A percentile compares a stretch with the other conserved stretches of the same genome.
phyloP scores from a whole-genome alignment of 2,113 vertebrate genomes.

The Atractosteus spatula region DNA sequence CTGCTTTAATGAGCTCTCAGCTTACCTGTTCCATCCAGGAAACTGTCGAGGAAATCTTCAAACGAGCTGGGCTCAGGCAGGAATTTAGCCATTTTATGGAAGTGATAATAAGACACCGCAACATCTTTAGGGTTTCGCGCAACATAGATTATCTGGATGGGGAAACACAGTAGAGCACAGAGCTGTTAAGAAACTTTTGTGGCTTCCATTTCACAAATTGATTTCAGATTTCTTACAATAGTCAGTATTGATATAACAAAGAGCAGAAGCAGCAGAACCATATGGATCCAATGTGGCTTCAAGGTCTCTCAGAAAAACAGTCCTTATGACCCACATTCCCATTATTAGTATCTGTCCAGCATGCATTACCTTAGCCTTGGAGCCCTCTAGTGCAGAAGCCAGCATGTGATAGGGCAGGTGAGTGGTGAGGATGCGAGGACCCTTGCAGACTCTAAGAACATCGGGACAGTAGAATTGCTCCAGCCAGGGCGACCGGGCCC shows the following conservation, averaged over 20 bases:
- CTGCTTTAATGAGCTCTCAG: not conserved
- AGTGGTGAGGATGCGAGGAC: slow-evolving; percentile 69
- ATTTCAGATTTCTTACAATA: too few relatives aligned
- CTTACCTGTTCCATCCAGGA: slow-evolving; percentile 71
- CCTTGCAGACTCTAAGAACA: slow-evolving; percentile 26
- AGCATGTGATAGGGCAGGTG: slow-evolving; percentile 71
- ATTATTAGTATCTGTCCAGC: not conserved
- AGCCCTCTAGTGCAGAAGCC: slow-evolving; percentile 53
- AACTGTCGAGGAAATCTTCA: slow-evolving; percentile 59
- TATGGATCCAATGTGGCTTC: too few relatives aligned
- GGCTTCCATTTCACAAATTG: too few relatives aligned
- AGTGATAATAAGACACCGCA: slow-evolving; percentile 76
- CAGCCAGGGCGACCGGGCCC: slow-evolving; percentile 76
- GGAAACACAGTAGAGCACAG: not conserved
- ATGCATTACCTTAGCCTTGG: slow-evolving; percentile 67
- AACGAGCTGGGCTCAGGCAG: slow-evolving; percentile 67
- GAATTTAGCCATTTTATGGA: slow-evolving; percentile 78
- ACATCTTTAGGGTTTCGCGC: slow-evolving; percentile 84
- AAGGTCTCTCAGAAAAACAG: too few relatives aligned
- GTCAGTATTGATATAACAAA: too few relatives aligned
- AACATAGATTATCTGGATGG: slow-evolving; percentile 74
- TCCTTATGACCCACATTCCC: not conserved
- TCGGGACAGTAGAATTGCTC: slow-evolving; percentile 70
- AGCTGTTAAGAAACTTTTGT: not conserved
- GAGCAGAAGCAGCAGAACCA: too few relatives aligned